Evolutionary conservation across 1,140 invertebrate species (phyloP).

Genomic region (Elymnias hypermnestra): DNA sequence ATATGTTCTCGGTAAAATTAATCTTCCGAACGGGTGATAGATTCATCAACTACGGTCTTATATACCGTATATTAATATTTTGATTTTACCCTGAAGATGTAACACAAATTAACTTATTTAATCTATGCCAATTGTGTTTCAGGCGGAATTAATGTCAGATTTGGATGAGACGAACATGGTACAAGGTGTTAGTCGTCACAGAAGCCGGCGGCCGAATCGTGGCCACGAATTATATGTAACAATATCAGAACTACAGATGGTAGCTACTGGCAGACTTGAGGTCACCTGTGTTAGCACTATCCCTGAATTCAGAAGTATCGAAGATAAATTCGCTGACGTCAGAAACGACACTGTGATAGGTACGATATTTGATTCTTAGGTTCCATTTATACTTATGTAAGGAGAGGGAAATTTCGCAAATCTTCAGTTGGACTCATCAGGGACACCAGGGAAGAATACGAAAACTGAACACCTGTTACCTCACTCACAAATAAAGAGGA

Average conservation of each 20-base stretch:
- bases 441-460: too few relatives aligned
- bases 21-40: too few relatives aligned
- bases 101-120: too few relatives aligned
- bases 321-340: slow-evolving; percentile 68
- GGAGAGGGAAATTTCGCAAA: too few relatives aligned
- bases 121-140: slow-evolving; percentile 19
- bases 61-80: too few relatives aligned
- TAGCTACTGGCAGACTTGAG: slow-evolving; percentile 78
- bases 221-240: slow-evolving; percentile 57
- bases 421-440: too few relatives aligned
- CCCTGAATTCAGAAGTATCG: slow-evolving; percentile 73
- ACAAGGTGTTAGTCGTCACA: slow-evolving; percentile 42
- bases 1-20: too few relatives aligned
- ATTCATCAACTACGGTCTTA: too few relatives aligned
- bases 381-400: neutral
- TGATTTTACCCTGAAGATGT: too few relatives aligned
- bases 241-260: slow-evolving; percentile 78
- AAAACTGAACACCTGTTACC: too few relatives aligned
- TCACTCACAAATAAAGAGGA: too few relatives aligned
- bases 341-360: slow-evolving; percentile 66
- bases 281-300: slow-evolving; percentile 83
- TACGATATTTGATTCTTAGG: slow-evolving; percentile 17
- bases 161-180: slow-evolving; percentile 37
- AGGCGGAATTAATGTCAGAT: slow-evolving; percentile 38
- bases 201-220: slow-evolving; percentile 36